Percentiles rank a stretch among this genome's conserved stretches.
These are phyloP conservation scores for Denticeps clupeoides DNA, from an alignment of 2,797 vertebrate species.

Conservation along the genomic window DNA sequence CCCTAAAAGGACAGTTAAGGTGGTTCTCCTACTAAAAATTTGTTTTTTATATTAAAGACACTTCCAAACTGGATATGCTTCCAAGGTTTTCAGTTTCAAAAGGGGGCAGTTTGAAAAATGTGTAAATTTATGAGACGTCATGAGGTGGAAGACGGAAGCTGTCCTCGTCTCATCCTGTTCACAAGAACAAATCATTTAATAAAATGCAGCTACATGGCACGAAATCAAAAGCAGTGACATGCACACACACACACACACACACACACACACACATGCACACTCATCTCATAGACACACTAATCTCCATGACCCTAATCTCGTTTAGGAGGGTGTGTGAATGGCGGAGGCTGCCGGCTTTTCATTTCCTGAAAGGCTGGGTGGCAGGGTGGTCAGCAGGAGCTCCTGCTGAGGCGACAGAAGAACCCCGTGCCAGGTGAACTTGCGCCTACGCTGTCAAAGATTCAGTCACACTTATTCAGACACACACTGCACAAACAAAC, in stretches of 20 bases:
- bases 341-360: conserved; percentile 4
- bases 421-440: neutral
- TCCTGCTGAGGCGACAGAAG: conserved; percentile 1
- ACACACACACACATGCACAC: neutral
- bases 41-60: too few species aligned
- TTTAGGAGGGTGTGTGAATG: conserved; percentile 1
- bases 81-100: too few species aligned
- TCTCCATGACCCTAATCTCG: conserved; percentile 16
- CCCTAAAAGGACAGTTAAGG: too few species aligned
- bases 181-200: neutral
- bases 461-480: too few species aligned
- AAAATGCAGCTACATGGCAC: neutral
- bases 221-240: neutral
- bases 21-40: too few species aligned
- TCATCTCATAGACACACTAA: conserved; percentile 7
- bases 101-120: too few species aligned
- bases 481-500: too few species aligned
- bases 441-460: too few species aligned
- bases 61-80: too few species aligned
- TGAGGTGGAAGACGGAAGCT: neutral
- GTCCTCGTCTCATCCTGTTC: conserved; percentile 3
- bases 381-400: neutral
- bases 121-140: too few species aligned
- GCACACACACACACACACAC: neutral
- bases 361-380: conserved; percentile 6